A percentile compares a stretch with the other conserved stretches of the same genome.
Conservation (phyloP, 2,888 invertebrate species). For the Agriopis leucophaearia region DNA sequence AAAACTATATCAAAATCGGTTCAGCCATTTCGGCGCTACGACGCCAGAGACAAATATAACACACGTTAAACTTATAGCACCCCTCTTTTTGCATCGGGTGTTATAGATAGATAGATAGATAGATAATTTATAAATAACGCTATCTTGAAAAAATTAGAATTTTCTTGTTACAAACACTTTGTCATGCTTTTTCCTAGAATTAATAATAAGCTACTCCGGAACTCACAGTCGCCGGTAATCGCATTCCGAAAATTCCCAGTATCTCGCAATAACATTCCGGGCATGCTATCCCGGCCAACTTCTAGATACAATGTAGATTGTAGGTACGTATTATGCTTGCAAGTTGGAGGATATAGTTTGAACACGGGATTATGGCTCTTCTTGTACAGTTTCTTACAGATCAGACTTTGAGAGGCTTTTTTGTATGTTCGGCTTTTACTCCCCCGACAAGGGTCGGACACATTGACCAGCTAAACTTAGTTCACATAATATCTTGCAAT, state of each 20-base stretch:
- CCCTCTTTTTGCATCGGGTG: no score
- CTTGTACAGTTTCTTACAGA: neutral
- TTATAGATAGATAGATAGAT: no score
- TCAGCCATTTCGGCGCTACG: no score
- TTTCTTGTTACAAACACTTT: neutral
- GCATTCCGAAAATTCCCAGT: constrained; percentile 28
- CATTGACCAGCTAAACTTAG: no score
- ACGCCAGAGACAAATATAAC: no score
- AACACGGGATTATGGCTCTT: neutral
- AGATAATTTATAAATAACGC: no score
- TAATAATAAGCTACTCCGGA: constrained; percentile 29
- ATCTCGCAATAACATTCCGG: constrained; percentile 22
- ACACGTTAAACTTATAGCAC: no score
- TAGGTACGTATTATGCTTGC: constrained; percentile 3
- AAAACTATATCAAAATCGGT: no score
- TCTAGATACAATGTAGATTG: constrained; percentile 24
- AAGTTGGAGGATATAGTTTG: neutral
- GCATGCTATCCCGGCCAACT: constrained; percentile 19
- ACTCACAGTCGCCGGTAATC: constrained; percentile 18
- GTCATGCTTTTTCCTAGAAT: constrained; percentile 26
- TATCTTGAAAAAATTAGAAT: neutral
- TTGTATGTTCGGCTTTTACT: no score
- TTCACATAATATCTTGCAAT: no score
- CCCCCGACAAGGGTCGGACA: no score
- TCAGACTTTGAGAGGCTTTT: no score